Base-by-base conservation (phyloP, 2,113 vertebrate genomes). In the Ranitomeya variabilis region DNA sequence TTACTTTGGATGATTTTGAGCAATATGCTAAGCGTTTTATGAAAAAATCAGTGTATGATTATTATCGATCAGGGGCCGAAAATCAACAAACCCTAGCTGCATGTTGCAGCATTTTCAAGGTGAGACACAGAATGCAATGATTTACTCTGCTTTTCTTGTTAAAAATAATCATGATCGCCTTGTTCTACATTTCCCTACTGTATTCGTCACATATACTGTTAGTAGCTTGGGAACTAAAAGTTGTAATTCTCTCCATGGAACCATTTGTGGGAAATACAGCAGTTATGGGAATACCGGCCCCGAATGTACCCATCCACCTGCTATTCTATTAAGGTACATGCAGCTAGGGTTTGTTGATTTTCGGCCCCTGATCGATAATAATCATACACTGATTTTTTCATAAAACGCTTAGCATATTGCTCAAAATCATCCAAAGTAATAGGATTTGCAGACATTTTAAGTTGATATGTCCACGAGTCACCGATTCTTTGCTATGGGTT, bases 311-410 rank as follows among this genome's bases (percentile, higher is more conserved):
- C 37, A 45, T 45, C 37, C 37, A 45, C 3, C 37, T 45, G 37
- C 37, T 45, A 45, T 45, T 45, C 3, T 45, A 5, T 45, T 45
- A n/a, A n/a, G n/a, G n/a, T n/a, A 95, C 89, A 1, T 99, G 98
- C 97, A 55, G 92, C 94, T 86, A 99, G 90, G 0, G 98, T 99
- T 87, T 94, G 92, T 86, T 99, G 95, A 77, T 97, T 94, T n/a
- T 98, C 97, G 0, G 98, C 97, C 90, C 98, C 98, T 0, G 97
- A 99, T 21, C 91, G 91, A 86, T 99, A 99, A 91, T 99, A 99
- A 90, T 99, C 98, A 10, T 96, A 99, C 19, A 99, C 93, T 0
- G 97, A 93, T 91, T 98, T 99, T 0, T 95, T 97, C 80, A 99
- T 96, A 52, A 93, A 87, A 59, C 80, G 92, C 89, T 93, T 94